Percentiles rank a stretch among this genome's conserved stretches.
Evolutionary conservation across 2,888 invertebrate genomes (phyloP).

Genomic region (Stenoptilia bipunctidactyla): DNA sequence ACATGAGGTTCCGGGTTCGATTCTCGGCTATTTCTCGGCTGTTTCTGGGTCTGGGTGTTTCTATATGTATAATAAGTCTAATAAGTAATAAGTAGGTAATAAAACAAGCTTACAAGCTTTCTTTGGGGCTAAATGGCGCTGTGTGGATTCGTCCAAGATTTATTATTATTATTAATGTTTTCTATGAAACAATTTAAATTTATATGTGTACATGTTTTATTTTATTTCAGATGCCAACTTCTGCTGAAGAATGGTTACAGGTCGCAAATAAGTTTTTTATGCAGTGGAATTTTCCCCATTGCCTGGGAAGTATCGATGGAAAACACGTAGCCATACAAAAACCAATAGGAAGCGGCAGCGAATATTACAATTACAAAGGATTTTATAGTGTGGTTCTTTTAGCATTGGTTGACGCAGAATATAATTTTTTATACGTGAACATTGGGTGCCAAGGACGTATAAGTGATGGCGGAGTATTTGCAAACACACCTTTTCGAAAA

Average conservation of each 20-base stretch:
- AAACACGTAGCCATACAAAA: too few species aligned
- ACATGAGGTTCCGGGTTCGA: too few species aligned
- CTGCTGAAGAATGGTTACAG: conserved; percentile 14
- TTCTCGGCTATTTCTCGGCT: too few species aligned
- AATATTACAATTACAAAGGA: conserved; percentile 16
- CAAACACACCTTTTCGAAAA: conserved; percentile 11
- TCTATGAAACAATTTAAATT: too few species aligned
- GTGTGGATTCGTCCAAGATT: too few species aligned
- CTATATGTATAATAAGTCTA: too few species aligned
- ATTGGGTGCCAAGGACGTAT: conserved; percentile 17
- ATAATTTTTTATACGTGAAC: conserved; percentile 15
- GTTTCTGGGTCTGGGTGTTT: too few species aligned
- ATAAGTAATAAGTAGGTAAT: too few species aligned
- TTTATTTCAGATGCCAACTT: conserved; percentile 12
- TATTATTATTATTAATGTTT: too few species aligned
- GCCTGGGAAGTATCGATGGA: conserved; percentile 11
- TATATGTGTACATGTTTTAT: background rate
- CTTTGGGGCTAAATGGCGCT: too few species aligned
- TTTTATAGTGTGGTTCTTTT: conserved; percentile 12
- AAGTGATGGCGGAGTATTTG: conserved; percentile 17
- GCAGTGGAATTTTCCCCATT: conserved; percentile 14
- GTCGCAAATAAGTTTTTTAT: conserved; percentile 12
- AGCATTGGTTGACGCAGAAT: conserved; percentile 14
- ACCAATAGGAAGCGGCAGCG: conserved; percentile 11
- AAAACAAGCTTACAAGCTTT: too few species aligned